A percentile compares a stretch with the other conserved stretches of the same genome.
These are phyloP conservation scores for Porites rus DNA, from an alignment of 92 coral and sea anemone genomes.

Conservation along the genomic window DNA sequence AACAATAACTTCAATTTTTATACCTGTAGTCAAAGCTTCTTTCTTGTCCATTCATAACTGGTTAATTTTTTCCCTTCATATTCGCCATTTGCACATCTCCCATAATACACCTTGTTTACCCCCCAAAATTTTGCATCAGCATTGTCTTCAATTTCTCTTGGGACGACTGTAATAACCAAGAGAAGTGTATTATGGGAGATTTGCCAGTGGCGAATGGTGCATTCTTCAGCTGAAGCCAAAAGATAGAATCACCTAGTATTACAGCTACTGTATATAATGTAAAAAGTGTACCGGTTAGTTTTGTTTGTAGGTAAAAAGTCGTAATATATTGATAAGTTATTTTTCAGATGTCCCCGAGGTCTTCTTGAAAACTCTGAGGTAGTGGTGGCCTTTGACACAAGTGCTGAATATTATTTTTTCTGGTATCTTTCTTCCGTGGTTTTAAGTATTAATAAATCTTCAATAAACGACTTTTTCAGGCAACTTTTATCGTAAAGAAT, in stretches of 20 bases:
- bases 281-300: not conserved
- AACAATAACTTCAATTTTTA: too few species aligned
- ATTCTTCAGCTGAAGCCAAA: not conserved
- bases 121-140: too few species aligned
- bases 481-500: not conserved
- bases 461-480: not conserved
- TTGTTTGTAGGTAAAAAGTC: not conserved
- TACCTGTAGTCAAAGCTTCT: not conserved
- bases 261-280: conserved; percentile 23
- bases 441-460: not conserved
- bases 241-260: not conserved
- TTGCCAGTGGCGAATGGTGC: not conserved
- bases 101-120: too few species aligned
- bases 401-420: not conserved
- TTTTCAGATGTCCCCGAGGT: not conserved
- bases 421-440: not conserved
- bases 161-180: too few species aligned
- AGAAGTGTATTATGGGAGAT: too few species aligned
- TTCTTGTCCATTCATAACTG: not conserved
- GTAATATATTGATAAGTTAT: conserved; percentile 5
- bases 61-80: not conserved
- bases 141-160: too few species aligned
- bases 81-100: too few species aligned
- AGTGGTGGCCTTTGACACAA: not conserved
- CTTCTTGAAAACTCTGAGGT: not conserved